Base-by-base conservation (phyloP, 2,888 invertebrate species). In the Acutogordius australiensis region DNA sequence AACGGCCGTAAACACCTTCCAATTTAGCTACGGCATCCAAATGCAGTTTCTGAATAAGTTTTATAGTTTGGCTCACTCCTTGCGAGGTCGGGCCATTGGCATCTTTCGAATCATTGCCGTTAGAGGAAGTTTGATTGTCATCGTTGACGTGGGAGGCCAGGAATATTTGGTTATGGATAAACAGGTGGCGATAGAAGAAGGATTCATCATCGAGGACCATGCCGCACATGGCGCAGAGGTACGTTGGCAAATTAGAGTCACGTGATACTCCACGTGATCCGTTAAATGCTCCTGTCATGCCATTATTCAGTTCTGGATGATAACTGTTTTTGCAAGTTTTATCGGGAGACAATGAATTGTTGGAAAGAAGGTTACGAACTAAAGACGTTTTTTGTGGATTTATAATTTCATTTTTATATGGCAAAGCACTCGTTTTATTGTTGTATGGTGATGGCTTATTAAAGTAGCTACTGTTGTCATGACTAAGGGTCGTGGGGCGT, bases 101-200 rank as follows among this genome's bases (percentile, higher is more conserved):
- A n/a, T n/a, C n/a, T n/a, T n/a, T n/a, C n/a, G n/a, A n/a, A n/a
- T n/a, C n/a, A n/a, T n/a, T n/a, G n/a, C n/a, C n/a, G n/a, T n/a
- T n/a, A n/a, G n/a, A n/a, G n/a, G n/a, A n/a, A n/a, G n/a, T n/a
- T n/a, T n/a, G n/a, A n/a, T n/a, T n/a, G n/a, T n/a, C n/a, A n/a
- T n/a, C n/a, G 51, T 51, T 51, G 8, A 51, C 51, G 23, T 51
- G 13, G 51, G 51, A 51, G n/a, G 26, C 51, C 13, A 51, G 23
- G 23, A 51, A 51, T n/a, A 51, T 51, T 51, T 51, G 51, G 23
- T 51, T 51, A 26, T 51, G 51, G 4, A 51, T 4, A 23, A 51
- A 51, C 23, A 51, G 23, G 23, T 51, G 51, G 26, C 23, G 8
- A 4, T n/a, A 51, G 23, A 51, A 51, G 4, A 21, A 4, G 13